Conservation (phyloP, 2,797 vertebrate genomes). For the Urosaurus nigricauda region DNA sequence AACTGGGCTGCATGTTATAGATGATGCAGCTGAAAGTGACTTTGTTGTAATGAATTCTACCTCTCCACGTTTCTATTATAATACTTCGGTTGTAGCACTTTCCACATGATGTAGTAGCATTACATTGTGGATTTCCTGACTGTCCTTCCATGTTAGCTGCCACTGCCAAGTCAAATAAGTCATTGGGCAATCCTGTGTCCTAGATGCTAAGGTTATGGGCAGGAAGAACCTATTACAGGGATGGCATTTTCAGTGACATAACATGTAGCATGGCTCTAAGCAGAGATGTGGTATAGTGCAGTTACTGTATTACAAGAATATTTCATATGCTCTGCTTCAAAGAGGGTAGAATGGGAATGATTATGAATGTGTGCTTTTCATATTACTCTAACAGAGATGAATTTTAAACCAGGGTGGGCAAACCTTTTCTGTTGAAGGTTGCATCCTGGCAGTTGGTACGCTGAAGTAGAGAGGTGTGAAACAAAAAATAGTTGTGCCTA, state of each 20-base stretch:
- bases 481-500: neutral
- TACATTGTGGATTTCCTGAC: neutral
- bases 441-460: neutral
- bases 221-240: neutral
- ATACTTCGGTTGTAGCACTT: neutral
- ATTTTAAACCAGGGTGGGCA: neutral
- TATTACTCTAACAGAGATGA: neutral
- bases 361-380: neutral
- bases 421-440: neutral
- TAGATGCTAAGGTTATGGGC: neutral
- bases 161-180: neutral
- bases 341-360: neutral
- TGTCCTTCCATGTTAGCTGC: neutral
- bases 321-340: conserved; percentile 19
- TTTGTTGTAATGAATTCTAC: neutral
- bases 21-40: neutral
- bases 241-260: neutral
- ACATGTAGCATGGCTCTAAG: neutral
- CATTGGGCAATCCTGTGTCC: neutral
- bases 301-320: neutral
- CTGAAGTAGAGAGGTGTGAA: neutral
- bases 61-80: neutral
- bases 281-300: conserved; percentile 10
- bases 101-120: neutral
- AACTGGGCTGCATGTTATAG: neutral